A percentile compares a stretch with the other conserved stretches of the same genome.
Evolutionary conservation across 2,888 invertebrate genomes (phyloP).

Genomic region (Antheraea yamamai): DNA sequence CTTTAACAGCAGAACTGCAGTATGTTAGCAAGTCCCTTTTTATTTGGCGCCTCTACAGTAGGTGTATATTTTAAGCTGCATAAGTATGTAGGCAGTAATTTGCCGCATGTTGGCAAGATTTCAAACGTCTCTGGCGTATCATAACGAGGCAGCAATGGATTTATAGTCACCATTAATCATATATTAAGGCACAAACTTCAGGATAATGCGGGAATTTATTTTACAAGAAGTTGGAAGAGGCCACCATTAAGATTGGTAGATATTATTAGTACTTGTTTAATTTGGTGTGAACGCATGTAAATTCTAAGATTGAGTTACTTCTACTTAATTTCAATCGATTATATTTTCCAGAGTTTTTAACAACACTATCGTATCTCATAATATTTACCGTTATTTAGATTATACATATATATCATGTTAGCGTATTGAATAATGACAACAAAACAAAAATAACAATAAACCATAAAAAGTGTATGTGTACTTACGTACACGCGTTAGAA

Average conservation of each 20-base stretch:
- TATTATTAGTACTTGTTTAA: conserved; percentile 10
- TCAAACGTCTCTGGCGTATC: conserved; percentile 68
- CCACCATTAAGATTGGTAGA: conserved; percentile 10
- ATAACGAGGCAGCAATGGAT: conserved; percentile 66
- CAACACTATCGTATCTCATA: background rate
- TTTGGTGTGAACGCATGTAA: conserved; percentile 1
- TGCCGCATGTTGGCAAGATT: conserved; percentile 67
- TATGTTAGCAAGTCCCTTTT: conserved; percentile 15
- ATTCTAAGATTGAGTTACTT: background rate
- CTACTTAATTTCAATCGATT: background rate
- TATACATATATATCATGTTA: background rate
- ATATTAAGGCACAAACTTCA: conserved; percentile 56
- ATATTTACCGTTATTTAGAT: background rate
- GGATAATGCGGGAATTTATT: conserved; percentile 37
- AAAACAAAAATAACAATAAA: too few relatives aligned
- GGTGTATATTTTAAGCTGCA: conserved; percentile 22
- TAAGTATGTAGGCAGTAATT: conserved; percentile 47
- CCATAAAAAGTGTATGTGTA: too few relatives aligned
- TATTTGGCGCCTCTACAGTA: conserved; percentile 9
- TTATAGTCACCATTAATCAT: conserved; percentile 69
- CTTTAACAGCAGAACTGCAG: background rate
- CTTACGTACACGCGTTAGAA: too few relatives aligned
- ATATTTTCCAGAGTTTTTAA: background rate
- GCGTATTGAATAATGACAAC: too few relatives aligned
- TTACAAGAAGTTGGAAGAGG: conserved; percentile 19